These are phyloP conservation scores for Volucella zonaria DNA, from an alignment of 2,888 invertebrate species.

Conservation along the genomic window DNA sequence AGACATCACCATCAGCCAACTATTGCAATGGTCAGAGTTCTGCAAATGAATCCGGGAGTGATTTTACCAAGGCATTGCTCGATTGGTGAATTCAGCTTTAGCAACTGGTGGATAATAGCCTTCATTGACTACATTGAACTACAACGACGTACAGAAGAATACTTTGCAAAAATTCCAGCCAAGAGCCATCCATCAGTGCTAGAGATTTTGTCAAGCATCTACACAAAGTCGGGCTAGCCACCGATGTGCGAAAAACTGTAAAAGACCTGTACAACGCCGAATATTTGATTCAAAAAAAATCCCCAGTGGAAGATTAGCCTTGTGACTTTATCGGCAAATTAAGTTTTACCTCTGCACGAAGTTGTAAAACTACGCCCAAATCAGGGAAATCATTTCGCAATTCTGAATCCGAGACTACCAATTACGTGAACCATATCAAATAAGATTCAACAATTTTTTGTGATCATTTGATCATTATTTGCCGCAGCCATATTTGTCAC, in stretches of 20 bases:
- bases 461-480: slow-evolving; percentile 82
- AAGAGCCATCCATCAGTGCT: slow-evolving; percentile 85
- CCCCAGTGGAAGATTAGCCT: slow-evolving; percentile 89
- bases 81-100: slow-evolving; percentile 82
- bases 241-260: slow-evolving; percentile 75
- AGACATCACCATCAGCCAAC: slow-evolving; percentile 76
- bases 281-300: slow-evolving; percentile 87
- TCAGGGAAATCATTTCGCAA: slow-evolving; percentile 77
- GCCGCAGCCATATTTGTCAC: slow-evolving; percentile 81
- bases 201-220: slow-evolving; percentile 85
- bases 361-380: slow-evolving; percentile 80
- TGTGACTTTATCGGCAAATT: slow-evolving; percentile 81
- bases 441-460: slow-evolving; percentile 80
- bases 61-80: slow-evolving; percentile 86
- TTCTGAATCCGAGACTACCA: slow-evolving; percentile 80
- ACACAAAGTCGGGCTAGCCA: slow-evolving; percentile 68
- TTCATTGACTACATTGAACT: no score
- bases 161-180: slow-evolving; percentile 80
- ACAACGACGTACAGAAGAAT: slow-evolving; percentile 83
- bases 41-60: slow-evolving; percentile 86
- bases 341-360: slow-evolving; percentile 82
- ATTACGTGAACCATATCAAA: slow-evolving; percentile 80
- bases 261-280: slow-evolving; percentile 85
- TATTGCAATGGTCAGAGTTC: slow-evolving; percentile 80
- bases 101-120: slow-evolving; percentile 78